Evolutionary conservation across 1,140 invertebrate genomes (phyloP).

Genomic region (Medauroidea extradentata): DNA sequence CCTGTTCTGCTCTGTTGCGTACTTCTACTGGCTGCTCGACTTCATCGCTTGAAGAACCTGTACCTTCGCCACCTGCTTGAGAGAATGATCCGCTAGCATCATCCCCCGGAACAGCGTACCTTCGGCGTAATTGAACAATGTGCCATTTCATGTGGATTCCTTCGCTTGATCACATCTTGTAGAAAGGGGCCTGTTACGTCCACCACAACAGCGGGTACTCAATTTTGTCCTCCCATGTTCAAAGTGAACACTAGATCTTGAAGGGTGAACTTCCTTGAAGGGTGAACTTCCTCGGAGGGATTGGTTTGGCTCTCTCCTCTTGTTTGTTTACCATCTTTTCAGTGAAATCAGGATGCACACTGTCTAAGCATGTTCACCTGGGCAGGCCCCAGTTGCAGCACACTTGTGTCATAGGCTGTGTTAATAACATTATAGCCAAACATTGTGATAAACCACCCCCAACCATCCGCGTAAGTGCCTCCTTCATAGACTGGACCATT

Average conservation of each 20-base stretch:
- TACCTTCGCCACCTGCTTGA: too few species aligned
- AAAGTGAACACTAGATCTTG: neutral
- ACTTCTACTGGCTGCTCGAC: too few species aligned
- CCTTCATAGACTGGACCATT: constrained; percentile 19
- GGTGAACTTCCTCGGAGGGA: too few species aligned
- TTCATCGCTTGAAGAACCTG: too few species aligned
- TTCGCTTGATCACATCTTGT: neutral
- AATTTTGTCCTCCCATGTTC: neutral
- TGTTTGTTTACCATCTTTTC: neutral
- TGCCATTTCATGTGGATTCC: neutral
- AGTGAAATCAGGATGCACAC: neutral
- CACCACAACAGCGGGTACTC: neutral
- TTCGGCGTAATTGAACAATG: neutral
- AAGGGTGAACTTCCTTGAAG: neutral
- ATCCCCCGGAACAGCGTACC: neutral
- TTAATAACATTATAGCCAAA: neutral
- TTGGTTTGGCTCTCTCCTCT: neutral
- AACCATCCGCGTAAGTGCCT: constrained; percentile 21
- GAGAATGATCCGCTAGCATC: too few species aligned
- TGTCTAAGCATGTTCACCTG: constrained; percentile 8
- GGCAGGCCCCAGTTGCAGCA: neutral
- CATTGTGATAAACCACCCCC: neutral
- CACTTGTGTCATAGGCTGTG: neutral
- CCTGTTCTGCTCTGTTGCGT: too few species aligned
- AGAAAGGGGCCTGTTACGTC: neutral